Evolutionary conservation across 1,140 invertebrate genomes (phyloP).

Genomic region (Zaprionus nigranus): DNA sequence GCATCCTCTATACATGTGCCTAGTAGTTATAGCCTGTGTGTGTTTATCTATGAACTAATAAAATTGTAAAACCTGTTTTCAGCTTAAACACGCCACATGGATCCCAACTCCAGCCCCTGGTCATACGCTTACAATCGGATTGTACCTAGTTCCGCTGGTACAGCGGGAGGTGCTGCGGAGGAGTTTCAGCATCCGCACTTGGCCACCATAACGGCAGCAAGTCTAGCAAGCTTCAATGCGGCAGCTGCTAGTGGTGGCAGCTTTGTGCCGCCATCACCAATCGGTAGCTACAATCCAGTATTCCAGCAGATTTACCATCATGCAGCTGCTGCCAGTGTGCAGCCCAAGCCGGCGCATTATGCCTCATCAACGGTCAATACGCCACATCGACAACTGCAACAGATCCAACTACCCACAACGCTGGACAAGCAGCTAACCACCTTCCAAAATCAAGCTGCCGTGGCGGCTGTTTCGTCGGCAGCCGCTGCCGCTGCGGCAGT

Average conservation of each 20-base stretch:
- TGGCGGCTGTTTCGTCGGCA: constrained; percentile 61
- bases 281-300: constrained; percentile 83
- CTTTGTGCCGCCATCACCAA: constrained; percentile 80
- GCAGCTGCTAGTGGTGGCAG: constrained; percentile 78
- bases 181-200: constrained; percentile 82
- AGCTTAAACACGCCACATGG: constrained; percentile 63
- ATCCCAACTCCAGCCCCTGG: constrained; percentile 83
- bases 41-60: constrained; percentile 12
- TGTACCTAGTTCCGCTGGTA: constrained; percentile 73
- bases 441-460: constrained; percentile 82
- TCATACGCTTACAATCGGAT: constrained; percentile 83
- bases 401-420: constrained; percentile 76
- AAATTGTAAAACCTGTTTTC: constrained; percentile 31
- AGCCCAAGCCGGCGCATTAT: constrained; percentile 81
- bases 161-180: constrained; percentile 69
- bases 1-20: not conserved
- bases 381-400: constrained; percentile 78
- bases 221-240: constrained; percentile 79
- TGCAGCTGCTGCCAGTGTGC: constrained; percentile 79
- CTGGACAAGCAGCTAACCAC: constrained; percentile 78
- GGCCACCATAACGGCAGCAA: constrained; percentile 75
- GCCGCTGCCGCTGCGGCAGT: constrained; percentile 74
- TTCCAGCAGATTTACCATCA: constrained; percentile 84
- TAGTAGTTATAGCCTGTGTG: not conserved
- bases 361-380: constrained; percentile 79